Evolutionary conservation across 2,888 invertebrate species (phyloP), one percentile per base, ranked within the genome.

Genomic region (Eurytoma californica): DNA sequence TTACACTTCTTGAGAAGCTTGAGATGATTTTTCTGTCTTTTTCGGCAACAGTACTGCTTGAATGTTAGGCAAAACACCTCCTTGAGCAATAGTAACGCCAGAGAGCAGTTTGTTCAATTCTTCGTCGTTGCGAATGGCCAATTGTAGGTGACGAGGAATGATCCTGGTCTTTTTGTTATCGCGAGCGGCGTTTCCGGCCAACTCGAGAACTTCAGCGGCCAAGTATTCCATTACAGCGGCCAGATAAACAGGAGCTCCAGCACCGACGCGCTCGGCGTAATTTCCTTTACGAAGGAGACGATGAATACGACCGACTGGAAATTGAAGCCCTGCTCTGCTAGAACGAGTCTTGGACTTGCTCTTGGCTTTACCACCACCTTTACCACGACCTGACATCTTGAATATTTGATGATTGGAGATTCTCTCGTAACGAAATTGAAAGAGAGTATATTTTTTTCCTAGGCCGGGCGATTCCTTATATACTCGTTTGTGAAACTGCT

Each of bases 81-180:
- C 96, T 88, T 96, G 94, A 28, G 95, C 94, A 86, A 97, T 96
- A 16, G 95, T 95, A 0, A 96, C 95, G 58, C 94, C 94, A 3
- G 93, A 92, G 1, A 96, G 90, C 70, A 96, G 91, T 87, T 94
- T 94, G 89, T 95, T 95, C 86, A 97, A 91, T 86, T 96, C 96
- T 84, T 95, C 95, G 88, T 96, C 96, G 88, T 95, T 95, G n/a
- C 95, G 92, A 82, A 96, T 94, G 66, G 96, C 95, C 83, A 96
- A 88, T 87, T 96, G 94, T 12, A 96, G 91, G 89, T 96, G 96
- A 28, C 96, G 92, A 0, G 96, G 95, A 67, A 94, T 94, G 84
- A 87, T 87, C 18, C 92, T 92, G 2, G 92, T 91, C 88, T 94
- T 95, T 83, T 94, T 94, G 47, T 57, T 39, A 20, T 28, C 55